Evolutionary conservation across 1,140 invertebrate species (phyloP), one percentile per base, ranked within the genome.

Genomic region (Trichonephila clavata): DNA sequence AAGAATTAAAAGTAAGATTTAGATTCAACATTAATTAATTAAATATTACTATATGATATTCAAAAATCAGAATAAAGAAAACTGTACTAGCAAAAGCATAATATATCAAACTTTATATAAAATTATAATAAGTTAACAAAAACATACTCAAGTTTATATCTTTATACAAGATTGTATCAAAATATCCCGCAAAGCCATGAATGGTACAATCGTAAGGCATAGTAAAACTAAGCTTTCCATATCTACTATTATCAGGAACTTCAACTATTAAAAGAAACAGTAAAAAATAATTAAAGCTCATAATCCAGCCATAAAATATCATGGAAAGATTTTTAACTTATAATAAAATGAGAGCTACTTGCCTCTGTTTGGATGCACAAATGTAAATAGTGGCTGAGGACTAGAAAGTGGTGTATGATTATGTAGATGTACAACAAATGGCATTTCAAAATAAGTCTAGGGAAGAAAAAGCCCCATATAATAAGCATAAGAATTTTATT

Each of bases 181-280:
- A 99, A 95, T 99, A 99, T 3, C 99, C 99, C 86, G 97, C 98
- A 96, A 99, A 98, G 10, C 98, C 99, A 96, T 99, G 98, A 77
- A 99, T 95, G 1, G 99, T 97, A 95, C 97, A 97, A 95, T 98
- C 97, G 94, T 97, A 96, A 43, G 96, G 95, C 0, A 97, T 97
- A 8, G 96, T 95, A 96, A 99, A 99, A 57, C 96, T 96, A 10
- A 98, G 95, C 16, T 96, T 96, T 86, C 96, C 97, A 95, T 97
- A 97, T 63, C 98, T 96, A 68, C 95, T 95, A 96, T 99, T 99
- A 95, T 97, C 97, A 91, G 97, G 97, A 57, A 95, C 95, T 80
- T 94, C 90, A 94, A 96, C 96, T 97, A 94, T 32, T 24, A 27
- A 50, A 87, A 57, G 4, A 6, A 87, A 63, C 3, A 84, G n/a